These are phyloP conservation scores for Melanocharis versteri DNA, from an alignment of 2,113 vertebrate species.

Conservation along the genomic window DNA sequence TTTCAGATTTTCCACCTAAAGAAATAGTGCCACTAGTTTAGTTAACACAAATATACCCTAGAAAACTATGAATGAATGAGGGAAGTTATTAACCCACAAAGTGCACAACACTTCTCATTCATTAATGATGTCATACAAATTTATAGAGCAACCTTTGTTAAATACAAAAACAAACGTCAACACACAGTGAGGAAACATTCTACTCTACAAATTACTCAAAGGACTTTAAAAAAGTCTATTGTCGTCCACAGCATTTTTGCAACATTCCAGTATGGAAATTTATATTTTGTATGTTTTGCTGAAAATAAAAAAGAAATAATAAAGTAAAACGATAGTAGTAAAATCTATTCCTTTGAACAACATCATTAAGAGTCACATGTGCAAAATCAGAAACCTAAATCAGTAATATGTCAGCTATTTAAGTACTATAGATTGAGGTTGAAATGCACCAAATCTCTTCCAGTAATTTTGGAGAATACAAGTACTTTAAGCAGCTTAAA, in stretches of 20 bases:
- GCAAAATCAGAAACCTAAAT: not conserved
- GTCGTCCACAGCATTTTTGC: not conserved
- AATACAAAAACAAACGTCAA: not conserved
- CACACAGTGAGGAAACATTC: not conserved
- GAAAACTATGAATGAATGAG: not conserved
- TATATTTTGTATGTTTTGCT: not conserved
- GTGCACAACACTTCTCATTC: not conserved
- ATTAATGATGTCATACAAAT: not conserved
- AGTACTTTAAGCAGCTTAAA: not conserved
- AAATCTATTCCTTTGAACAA: not conserved
- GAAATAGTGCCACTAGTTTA: not conserved
- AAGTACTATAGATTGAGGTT: not conserved
- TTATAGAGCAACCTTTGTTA: not conserved
- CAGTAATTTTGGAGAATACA: not conserved
- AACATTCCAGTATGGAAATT: not conserved
- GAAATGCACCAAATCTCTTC: not conserved
- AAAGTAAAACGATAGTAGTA: not conserved
- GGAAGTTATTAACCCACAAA: not conserved
- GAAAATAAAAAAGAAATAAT: not conserved
- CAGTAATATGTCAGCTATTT: not conserved
- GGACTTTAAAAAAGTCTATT: not conserved
- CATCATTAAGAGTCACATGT: not conserved
- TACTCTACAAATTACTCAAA: not conserved
- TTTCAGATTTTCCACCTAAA: slow-evolving; percentile 2
- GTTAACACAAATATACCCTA: not conserved